These are phyloP conservation scores for Cyclophora punctaria DNA, from an alignment of 2,888 invertebrate species.

Conservation along the genomic window DNA sequence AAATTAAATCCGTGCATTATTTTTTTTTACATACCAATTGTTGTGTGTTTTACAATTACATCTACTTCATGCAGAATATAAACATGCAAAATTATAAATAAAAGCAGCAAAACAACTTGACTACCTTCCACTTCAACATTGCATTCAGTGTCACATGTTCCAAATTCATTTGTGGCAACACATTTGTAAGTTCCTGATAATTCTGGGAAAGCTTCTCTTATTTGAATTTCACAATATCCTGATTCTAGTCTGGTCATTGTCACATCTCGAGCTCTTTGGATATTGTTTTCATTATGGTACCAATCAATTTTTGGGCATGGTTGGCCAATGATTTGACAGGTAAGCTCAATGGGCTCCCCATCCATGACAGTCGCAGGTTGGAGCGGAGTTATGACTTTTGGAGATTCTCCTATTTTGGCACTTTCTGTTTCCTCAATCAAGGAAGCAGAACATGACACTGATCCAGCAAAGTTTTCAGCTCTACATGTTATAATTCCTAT, in stretches of 20 bases:
- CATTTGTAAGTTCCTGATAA: conserved; percentile 92
- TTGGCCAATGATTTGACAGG: conserved; percentile 82
- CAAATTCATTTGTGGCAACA: conserved; percentile 86
- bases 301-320: conserved; percentile 88
- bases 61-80: conserved; percentile 14
- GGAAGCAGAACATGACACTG: conserved; percentile 88
- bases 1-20: conserved; percentile 15
- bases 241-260: conserved; percentile 83
- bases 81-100: conserved; percentile 18
- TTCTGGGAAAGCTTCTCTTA: conserved; percentile 92
- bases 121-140: conserved; percentile 89
- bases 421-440: conserved; percentile 77
- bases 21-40: conserved; percentile 1
- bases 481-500: conserved; percentile 88
- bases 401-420: conserved; percentile 67
- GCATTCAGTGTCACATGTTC: conserved; percentile 85
- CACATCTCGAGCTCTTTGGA: conserved; percentile 86
- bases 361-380: conserved; percentile 88
- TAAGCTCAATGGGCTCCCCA: conserved; percentile 87
- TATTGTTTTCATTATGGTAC: conserved; percentile 82
- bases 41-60: not conserved
- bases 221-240: conserved; percentile 86
- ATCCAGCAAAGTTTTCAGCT: conserved; percentile 92
- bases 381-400: conserved; percentile 84
- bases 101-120: conserved; percentile 27